Evolutionary conservation across 30 jellyfish, hydroid and myxozoan species (phyloP).

Genomic region (Catostylus mosaicus): DNA sequence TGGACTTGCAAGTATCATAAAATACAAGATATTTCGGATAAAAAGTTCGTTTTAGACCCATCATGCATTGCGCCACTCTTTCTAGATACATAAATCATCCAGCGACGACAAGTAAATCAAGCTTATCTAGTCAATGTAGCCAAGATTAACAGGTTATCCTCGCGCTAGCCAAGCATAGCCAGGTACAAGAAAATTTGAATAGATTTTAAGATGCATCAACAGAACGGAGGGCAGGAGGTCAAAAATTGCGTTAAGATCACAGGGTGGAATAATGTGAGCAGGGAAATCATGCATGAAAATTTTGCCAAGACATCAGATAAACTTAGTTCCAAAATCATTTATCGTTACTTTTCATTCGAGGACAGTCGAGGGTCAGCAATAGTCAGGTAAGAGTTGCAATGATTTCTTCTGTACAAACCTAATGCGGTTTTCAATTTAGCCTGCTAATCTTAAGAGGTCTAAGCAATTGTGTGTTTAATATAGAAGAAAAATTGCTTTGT

Average conservation of each 20-base stretch:
- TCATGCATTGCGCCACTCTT: too few species aligned
- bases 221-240: conserved; percentile 25
- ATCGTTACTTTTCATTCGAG: conserved; percentile 30
- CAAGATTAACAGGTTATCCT: background rate
- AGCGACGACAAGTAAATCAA: background rate
- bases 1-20: too few species aligned
- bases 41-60: too few species aligned
- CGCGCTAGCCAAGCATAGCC: conserved; percentile 2
- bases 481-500: too few species aligned
- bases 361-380: conserved; percentile 56
- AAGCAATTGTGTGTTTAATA: too few species aligned
- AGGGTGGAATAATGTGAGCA: conserved; percentile 58
- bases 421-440: too few species aligned
- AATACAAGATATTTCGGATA: too few species aligned
- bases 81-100: too few species aligned
- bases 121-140: background rate
- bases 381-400: conserved; percentile 20
- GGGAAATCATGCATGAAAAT: conserved; percentile 59
- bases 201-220: background rate
- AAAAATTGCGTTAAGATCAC: conserved; percentile 30
- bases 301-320: conserved; percentile 23
- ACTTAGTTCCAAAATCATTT: conserved; percentile 29
- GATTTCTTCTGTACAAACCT: too few species aligned
- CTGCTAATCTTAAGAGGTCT: too few species aligned
- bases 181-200: conserved; percentile 15